Evolutionary conservation across 2,888 invertebrate genomes (phyloP), one percentile per base, ranked within the genome.

Genomic region (Caenorhabditis macrosperma): DNA sequence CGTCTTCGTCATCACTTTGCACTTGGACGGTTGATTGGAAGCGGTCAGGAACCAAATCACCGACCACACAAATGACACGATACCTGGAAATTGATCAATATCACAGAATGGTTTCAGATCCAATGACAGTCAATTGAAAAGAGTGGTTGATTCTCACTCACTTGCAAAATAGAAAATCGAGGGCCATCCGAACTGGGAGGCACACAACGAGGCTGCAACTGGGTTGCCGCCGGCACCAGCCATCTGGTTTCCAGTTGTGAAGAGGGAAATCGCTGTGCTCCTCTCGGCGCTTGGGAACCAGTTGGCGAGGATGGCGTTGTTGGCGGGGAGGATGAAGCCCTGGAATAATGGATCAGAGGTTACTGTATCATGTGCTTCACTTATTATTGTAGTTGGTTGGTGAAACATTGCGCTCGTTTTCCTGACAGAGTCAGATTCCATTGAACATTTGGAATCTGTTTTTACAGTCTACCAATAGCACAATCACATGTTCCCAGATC

Each of bases 261-360:
- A 85, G 0, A 88, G 52, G 2, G 88, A 85, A 4, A 85, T 78
- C 0, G 88, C 85, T 0, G 83, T 85, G 63, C 85, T 82, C 24
- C 85, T 60, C 44, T 88, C 88, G 30, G 82, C 78, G n/a, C 78
- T 81, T 0, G 88, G 88, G 38, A 88, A 83, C 88, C 88, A 88
- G 35, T 86, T 81, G 22, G 86, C 78, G 17, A 87, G 83, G n/a
- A 88, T 82, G 15, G 86, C 78, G 33, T 88, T 88, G 69, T 85
- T 82, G 5, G 87, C 76, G 0, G 88, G 88, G 6, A 86, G 74
- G n/a, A 86, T 81, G 52, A 88, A 83, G 7, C 87, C 86, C 82
- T 85, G 72, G 48, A 85, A 12, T 15, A 3, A 17, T 38, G 7
- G 28, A 10, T 41, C 9, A 38, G 15, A n/a, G n/a, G n/a, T n/a